Evolutionary conservation across 1,140 invertebrate species (phyloP).

Genomic region (Dreissena polymorpha): DNA sequence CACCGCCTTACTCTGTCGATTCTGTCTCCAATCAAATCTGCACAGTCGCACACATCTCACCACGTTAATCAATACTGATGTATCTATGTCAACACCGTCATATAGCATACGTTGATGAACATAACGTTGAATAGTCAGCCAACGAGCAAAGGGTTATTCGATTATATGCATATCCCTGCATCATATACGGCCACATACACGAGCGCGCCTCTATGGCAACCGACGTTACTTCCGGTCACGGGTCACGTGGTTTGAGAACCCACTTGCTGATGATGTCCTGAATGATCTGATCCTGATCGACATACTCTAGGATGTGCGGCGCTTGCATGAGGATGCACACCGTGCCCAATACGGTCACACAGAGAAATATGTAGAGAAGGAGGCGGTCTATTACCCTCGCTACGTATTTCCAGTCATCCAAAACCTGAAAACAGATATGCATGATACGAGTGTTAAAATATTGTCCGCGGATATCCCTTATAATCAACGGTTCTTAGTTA

Average conservation of each 20-base stretch:
- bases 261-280: conserved; percentile 58
- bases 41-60: no score
- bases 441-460: neutral
- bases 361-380: conserved; percentile 98
- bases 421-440: conserved; percentile 66
- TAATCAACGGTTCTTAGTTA: neutral
- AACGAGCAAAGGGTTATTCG: no score
- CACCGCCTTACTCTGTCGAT: no score
- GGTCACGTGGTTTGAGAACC: neutral
- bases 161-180: no score
- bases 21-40: no score
- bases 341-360: conserved; percentile 96
- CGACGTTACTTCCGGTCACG: no score
- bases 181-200: no score
- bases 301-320: conserved; percentile 97
- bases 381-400: conserved; percentile 99
- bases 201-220: no score
- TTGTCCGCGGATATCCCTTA: neutral
- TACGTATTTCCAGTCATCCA: conserved; percentile 98
- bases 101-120: no score
- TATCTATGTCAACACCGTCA: no score
- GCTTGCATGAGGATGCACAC: conserved; percentile 99
- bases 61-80: no score
- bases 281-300: conserved; percentile 74
- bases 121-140: no score